A percentile compares a stretch with the other conserved stretches of the same genome.
phyloP scores from a whole-genome alignment of 2,888 invertebrate genomes.

The Drosophila monieri region DNA sequence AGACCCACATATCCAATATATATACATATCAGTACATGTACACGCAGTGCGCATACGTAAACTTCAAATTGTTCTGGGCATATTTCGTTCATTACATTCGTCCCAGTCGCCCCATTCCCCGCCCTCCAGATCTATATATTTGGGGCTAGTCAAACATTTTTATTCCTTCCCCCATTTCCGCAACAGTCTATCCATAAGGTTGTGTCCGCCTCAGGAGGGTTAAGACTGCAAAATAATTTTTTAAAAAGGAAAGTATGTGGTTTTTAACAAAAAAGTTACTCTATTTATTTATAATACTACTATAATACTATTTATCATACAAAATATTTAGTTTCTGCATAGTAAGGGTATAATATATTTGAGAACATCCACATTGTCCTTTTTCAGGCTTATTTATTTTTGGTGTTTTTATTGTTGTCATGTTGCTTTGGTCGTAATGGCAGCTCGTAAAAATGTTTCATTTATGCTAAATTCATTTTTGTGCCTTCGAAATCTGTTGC shows the following conservation, averaged over 20 bases:
- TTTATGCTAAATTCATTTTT: constrained; percentile 78
- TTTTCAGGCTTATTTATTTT: constrained; percentile 12
- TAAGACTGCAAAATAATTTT: no score
- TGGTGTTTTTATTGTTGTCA: constrained; percentile 42
- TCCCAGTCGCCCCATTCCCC: constrained; percentile 19
- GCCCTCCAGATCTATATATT: constrained; percentile 5
- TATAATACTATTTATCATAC: not conserved
- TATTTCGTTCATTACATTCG: constrained; percentile 65
- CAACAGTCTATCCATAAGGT: not conserved
- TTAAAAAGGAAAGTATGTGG: no score
- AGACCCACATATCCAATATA: constrained; percentile 7
- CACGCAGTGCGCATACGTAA: constrained; percentile 66
- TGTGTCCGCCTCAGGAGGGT: no score
- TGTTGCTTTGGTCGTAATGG: constrained; percentile 65
- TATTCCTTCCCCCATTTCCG: not conserved
- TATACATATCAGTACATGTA: constrained; percentile 27
- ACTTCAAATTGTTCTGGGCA: constrained; percentile 46
- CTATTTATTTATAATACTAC: not conserved
- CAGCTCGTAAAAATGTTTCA: constrained; percentile 79
- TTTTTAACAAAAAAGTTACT: no score
- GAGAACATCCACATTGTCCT: not conserved
- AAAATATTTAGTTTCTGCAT: not conserved
- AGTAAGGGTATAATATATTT: constrained; percentile 20
- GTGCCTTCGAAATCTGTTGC: constrained; percentile 73
- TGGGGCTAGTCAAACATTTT: constrained; percentile 29